phyloP scores from a whole-genome alignment of 2,113 vertebrate genomes.

The Lagopus muta region DNA sequence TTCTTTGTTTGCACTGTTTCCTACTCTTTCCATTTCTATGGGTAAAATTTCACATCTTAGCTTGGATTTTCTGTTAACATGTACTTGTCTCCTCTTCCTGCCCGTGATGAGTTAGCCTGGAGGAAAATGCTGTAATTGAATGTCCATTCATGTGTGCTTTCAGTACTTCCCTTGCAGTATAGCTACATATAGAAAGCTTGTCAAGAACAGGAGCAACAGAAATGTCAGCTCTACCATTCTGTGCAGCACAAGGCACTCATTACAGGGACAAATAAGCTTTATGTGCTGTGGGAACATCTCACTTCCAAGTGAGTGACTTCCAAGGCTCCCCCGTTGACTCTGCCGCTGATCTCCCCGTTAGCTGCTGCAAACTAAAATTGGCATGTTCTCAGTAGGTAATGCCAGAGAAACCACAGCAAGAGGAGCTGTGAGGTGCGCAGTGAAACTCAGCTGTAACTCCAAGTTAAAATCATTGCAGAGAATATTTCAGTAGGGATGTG shows the following conservation, averaged over 20 bases:
- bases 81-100: background rate
- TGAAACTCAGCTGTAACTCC: background rate
- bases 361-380: background rate
- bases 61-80: conserved; percentile 10
- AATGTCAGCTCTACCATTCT: background rate
- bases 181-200: background rate
- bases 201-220: background rate
- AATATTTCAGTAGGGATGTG: background rate
- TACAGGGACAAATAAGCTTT: background rate
- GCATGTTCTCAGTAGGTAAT: background rate
- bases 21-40: background rate
- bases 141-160: conserved; percentile 42
- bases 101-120: conserved; percentile 5
- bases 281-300: background rate
- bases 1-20: background rate
- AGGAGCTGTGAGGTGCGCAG: background rate
- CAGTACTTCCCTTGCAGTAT: conserved; percentile 2
- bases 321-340: background rate
- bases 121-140: conserved; percentile 16
- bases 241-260: background rate
- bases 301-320: background rate
- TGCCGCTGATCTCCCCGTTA: background rate
- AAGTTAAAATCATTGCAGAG: background rate
- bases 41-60: background rate
- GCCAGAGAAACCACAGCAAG: background rate